Percentiles rank a stretch among this genome's conserved stretches.
Conservation (phyloP, 2,113 vertebrate genomes). For the Laticauda colubrina region DNA sequence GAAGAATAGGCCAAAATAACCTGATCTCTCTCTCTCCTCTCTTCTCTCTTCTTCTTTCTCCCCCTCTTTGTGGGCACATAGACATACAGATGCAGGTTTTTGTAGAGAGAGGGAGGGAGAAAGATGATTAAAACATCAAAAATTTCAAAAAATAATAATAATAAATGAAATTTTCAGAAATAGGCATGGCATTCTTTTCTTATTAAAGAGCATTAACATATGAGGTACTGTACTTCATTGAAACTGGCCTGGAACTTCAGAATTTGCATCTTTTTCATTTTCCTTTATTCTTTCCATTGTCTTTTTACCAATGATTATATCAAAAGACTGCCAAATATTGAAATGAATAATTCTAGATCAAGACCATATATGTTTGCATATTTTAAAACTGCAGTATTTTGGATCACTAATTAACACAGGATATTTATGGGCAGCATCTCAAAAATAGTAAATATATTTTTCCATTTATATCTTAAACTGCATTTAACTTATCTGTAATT, state of each 20-base stretch:
- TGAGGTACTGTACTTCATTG: neutral
- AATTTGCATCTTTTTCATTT: slow-evolving; percentile 30
- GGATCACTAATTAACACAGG: neutral
- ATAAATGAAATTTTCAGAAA: slow-evolving; percentile 29
- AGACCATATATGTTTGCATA: neutral
- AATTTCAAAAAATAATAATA: slow-evolving; percentile 24
- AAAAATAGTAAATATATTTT: neutral
- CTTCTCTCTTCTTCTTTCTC: too few relatives aligned
- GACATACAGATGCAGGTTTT: neutral
- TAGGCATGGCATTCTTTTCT: slow-evolving; percentile 28
- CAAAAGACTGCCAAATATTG: neutral
- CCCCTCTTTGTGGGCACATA: too few relatives aligned
- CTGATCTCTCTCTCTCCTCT: neutral
- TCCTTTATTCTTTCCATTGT: slow-evolving; percentile 39
- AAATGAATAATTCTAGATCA: neutral
- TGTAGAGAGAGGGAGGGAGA: neutral
- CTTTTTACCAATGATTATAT: slow-evolving; percentile 19
- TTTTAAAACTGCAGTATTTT: neutral
- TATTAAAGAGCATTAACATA: neutral
- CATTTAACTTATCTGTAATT: neutral
- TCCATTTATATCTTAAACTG: neutral
- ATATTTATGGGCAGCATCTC: neutral
- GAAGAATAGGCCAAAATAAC: neutral
- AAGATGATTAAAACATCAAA: neutral
- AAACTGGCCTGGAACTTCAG: slow-evolving; percentile 18